Evolutionary conservation across 1,140 invertebrate species (phyloP).

Genomic region (Pseudachorutes palmiensis): DNA sequence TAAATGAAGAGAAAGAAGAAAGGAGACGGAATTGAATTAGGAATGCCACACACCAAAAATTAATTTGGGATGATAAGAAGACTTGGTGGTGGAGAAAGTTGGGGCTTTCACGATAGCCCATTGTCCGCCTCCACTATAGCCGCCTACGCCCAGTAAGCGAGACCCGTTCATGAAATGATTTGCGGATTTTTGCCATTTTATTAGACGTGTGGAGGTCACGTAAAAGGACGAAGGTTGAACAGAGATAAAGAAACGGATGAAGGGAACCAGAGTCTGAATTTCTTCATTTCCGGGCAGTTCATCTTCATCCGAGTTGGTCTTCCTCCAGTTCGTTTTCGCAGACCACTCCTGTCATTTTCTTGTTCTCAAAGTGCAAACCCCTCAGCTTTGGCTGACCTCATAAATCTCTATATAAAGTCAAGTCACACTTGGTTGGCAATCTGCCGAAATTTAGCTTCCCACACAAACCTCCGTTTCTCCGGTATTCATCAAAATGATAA

Average conservation of each 20-base stretch:
- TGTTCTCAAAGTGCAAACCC: background rate
- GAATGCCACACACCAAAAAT: background rate
- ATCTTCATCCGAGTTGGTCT: background rate
- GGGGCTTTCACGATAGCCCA: too few species aligned
- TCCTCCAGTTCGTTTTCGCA: background rate
- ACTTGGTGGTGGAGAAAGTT: too few species aligned
- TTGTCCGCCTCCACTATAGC: too few species aligned
- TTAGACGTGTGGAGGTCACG: too few species aligned
- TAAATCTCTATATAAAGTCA: slow-evolving; percentile 14
- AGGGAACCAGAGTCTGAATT: background rate
- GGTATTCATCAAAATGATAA: slow-evolving; percentile 4
- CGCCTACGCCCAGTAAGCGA: too few species aligned
- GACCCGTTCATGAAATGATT: too few species aligned
- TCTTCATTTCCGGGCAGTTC: slow-evolving; percentile 3
- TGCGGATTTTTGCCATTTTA: too few species aligned
- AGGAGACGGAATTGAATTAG: background rate
- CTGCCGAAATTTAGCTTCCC: slow-evolving; percentile 8
- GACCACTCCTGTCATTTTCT: background rate
- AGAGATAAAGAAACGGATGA: background rate
- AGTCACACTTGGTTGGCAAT: slow-evolving; percentile 10
- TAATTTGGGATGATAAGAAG: too few species aligned
- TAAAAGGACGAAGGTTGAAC: too few species aligned
- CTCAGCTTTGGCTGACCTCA: slow-evolving; percentile 10
- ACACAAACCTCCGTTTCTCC: background rate
- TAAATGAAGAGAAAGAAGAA: background rate